A percentile compares a stretch with the other conserved stretches of the same genome.
Evolutionary conservation across 2,113 vertebrate genomes (phyloP).

Genomic region (Syrrhaptes paradoxus): DNA sequence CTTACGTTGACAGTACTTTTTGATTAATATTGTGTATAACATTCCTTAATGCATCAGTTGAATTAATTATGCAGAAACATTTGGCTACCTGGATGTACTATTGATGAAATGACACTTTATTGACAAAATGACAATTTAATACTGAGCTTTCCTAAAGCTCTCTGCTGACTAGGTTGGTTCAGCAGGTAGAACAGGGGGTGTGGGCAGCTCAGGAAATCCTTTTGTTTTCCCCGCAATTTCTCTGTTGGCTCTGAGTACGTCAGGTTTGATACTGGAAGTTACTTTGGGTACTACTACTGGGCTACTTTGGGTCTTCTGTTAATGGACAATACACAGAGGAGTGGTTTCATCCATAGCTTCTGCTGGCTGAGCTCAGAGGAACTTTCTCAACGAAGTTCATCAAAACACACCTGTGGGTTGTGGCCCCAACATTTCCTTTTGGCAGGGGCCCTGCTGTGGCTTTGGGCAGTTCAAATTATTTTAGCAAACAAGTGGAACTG

Average conservation of each 20-base stretch:
- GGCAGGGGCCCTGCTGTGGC: background rate
- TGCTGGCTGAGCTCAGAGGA: background rate
- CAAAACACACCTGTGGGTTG: background rate
- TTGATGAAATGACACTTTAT: conserved; percentile 77
- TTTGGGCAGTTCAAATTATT: background rate
- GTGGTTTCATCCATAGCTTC: background rate
- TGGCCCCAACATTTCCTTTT: background rate
- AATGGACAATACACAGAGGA: background rate
- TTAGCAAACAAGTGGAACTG: background rate
- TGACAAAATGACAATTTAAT: conserved; percentile 77
- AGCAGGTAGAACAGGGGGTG: background rate
- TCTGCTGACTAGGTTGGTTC: background rate
- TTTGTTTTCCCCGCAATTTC: background rate
- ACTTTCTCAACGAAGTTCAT: background rate
- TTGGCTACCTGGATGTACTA: conserved; percentile 37
- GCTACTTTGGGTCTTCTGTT: background rate
- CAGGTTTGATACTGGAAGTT: background rate
- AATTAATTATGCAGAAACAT: conserved; percentile 79
- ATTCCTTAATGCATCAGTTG: conserved; percentile 74
- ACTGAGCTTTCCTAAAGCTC: conserved; percentile 53
- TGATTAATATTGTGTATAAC: conserved; percentile 77
- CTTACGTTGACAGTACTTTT: conserved; percentile 62
- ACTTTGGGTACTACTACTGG: too few species aligned
- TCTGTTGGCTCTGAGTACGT: background rate
- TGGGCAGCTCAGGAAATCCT: background rate